Evolutionary conservation across 2,113 vertebrate species (phyloP), one percentile per base, ranked within the genome.

Genomic region (Strix uralensis): DNA sequence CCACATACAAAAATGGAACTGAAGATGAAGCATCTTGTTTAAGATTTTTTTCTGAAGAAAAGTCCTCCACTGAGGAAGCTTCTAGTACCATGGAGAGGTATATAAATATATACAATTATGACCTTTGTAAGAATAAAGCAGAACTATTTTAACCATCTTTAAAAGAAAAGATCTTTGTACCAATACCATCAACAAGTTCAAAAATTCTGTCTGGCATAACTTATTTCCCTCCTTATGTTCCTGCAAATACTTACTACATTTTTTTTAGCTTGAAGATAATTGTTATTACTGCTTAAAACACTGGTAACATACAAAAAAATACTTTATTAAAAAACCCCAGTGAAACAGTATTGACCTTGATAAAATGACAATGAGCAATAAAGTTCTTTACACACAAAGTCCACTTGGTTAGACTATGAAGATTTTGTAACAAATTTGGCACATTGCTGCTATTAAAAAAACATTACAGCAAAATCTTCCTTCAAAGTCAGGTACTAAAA

Each of bases 281-380:
- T 36, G 15, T 17, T 79, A 57, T 25, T 65, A n/a, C 51, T 70
- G 10, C 30, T 61, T 74, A 75, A 82, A 74, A 71, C 1, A 1
- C 26, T 82, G 27, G 30, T 12, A 91, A 70, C 17, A 42, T 18
- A 22, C 7, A 22, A 77, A 78, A 11, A 71, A 47, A 16, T 8
- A 27, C 9, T 69, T 81, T 17, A 65, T 74, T 2, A 29, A 51
- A 74, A 42, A 25, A 0, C 0, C 12, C 3, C 40, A 57, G 20
- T 44, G 36, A 88, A 94, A 90, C 30, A n/a, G 29, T 55, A 57
- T 14, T 57, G 9, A n/a, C 47, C 32, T 59, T 55, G 26, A 62
- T n/a, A 57, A 6, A 78, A 51, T 7, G 10, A 42, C 36, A 67
- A 29, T 18, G 13, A 73, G 7, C 17, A 82, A 40, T 54, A 34